phyloP scores from a whole-genome alignment of 2,113 vertebrate species.

The Amphiprion percula region DNA sequence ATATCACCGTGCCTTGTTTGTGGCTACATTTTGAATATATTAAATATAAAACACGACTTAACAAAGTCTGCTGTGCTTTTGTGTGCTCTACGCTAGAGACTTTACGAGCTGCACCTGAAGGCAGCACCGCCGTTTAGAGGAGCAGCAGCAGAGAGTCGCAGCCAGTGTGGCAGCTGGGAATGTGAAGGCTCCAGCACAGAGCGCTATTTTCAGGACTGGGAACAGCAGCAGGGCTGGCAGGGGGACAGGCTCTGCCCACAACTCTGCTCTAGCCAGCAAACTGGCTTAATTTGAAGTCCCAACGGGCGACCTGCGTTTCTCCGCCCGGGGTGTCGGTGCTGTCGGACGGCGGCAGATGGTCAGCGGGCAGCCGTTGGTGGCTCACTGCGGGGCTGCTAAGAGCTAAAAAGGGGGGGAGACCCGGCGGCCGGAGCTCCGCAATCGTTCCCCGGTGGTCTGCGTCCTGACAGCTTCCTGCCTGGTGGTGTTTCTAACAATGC shows the following conservation, averaged over 20 bases:
- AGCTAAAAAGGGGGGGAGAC: conserved; percentile 37
- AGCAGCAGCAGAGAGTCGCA: conserved; percentile 47
- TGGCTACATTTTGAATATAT: no score
- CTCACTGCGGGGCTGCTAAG: conserved; percentile 54
- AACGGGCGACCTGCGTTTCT: background rate
- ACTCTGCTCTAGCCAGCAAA: background rate
- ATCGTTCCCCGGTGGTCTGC: background rate
- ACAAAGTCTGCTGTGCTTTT: background rate
- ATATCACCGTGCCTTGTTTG: background rate
- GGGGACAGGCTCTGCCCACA: conserved; percentile 1
- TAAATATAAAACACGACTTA: no score
- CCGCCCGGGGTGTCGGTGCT: conserved; percentile 23
- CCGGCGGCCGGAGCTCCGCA: conserved; percentile 26
- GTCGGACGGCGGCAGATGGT: conserved; percentile 51
- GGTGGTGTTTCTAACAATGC: conserved; percentile 22
- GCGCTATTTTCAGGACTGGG: conserved; percentile 62
- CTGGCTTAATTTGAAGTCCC: conserved; percentile 15
- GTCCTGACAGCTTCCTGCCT: conserved; percentile 13
- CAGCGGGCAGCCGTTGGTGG: conserved; percentile 39
- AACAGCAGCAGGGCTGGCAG: conserved; percentile 25
- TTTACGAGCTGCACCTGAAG: conserved; percentile 64
- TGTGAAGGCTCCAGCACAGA: conserved; percentile 20
- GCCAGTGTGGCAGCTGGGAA: conserved; percentile 74
- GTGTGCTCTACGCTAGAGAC: no score
- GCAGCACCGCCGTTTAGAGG: conserved; percentile 41